A percentile compares a stretch with the other conserved stretches of the same genome.
Evolutionary conservation across 2,888 invertebrate genomes (phyloP).

Genomic region (Erpobdella octoculata): DNA sequence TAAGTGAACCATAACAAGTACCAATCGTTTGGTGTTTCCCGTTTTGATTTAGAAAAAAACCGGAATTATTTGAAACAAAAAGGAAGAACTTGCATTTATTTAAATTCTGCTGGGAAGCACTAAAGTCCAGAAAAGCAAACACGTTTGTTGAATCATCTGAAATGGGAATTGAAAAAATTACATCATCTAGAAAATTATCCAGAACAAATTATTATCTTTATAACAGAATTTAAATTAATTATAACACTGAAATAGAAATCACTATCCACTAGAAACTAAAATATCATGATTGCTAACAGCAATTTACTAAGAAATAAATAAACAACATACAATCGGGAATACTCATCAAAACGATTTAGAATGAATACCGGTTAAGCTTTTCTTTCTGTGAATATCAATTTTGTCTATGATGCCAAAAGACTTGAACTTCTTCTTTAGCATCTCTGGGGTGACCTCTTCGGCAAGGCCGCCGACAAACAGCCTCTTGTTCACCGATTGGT

Average conservation of each 20-base stretch:
- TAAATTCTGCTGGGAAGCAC: conserved; percentile 10
- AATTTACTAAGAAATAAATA: too few relatives aligned
- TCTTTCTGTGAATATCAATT: conserved; percentile 25
- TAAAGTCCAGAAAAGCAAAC: conserved; percentile 21
- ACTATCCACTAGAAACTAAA: too few relatives aligned
- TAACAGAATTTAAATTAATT: too few relatives aligned
- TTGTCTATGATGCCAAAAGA: conserved; percentile 7
- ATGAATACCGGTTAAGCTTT: conserved; percentile 15
- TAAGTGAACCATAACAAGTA: background rate
- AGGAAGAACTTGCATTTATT: conserved; percentile 13
- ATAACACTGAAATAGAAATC: too few relatives aligned
- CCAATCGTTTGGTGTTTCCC: too few relatives aligned
- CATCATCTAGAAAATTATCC: too few relatives aligned
- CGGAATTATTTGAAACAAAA: background rate
- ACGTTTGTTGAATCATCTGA: conserved; percentile 23
- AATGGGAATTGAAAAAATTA: background rate
- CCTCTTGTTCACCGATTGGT: conserved; percentile 1
- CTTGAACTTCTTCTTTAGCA: conserved; percentile 19
- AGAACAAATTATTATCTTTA: too few relatives aligned
- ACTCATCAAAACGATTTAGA: background rate
- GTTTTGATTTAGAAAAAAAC: background rate
- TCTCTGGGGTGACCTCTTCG: conserved; percentile 15
- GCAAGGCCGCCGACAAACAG: conserved; percentile 16
- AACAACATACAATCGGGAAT: too few relatives aligned
- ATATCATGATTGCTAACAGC: too few relatives aligned